Conservation (phyloP, 1,140 invertebrate genomes). For the Aphelinus atriplicis region DNA sequence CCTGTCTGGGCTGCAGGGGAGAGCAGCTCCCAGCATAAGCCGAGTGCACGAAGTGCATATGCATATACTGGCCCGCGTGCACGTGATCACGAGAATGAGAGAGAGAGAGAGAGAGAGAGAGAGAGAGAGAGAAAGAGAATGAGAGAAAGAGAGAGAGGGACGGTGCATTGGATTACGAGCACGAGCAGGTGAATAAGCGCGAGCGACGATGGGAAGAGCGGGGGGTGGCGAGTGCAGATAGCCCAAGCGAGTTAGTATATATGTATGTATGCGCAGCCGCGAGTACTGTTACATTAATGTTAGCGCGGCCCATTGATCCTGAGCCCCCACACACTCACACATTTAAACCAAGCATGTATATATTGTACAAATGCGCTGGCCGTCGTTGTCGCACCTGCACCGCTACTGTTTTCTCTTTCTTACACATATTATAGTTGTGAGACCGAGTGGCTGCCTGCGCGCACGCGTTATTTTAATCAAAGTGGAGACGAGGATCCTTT, state of each 20-base stretch:
- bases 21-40: not conserved
- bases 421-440: not conserved
- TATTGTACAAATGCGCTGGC: not conserved
- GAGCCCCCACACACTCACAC: conserved; percentile 2
- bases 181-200: conserved; percentile 45
- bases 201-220: not conserved
- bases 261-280: conserved; percentile 57
- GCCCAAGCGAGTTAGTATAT: conserved; percentile 54
- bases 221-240: conserved; percentile 15
- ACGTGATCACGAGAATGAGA: not conserved
- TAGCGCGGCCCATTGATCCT: conserved; percentile 58
- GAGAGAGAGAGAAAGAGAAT: not conserved
- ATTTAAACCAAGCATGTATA: not conserved
- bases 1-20: not conserved
- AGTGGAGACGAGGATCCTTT: no score
- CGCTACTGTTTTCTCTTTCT: not conserved
- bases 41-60: conserved; percentile 7
- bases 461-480: no score
- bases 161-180: conserved; percentile 51
- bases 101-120: not conserved
- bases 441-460: not conserved
- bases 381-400: not conserved
- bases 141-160: not conserved
- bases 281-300: conserved; percentile 59
- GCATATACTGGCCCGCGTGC: not conserved